phyloP scores from a whole-genome alignment of 2,888 invertebrate species.

The Microdon myrmicae region DNA sequence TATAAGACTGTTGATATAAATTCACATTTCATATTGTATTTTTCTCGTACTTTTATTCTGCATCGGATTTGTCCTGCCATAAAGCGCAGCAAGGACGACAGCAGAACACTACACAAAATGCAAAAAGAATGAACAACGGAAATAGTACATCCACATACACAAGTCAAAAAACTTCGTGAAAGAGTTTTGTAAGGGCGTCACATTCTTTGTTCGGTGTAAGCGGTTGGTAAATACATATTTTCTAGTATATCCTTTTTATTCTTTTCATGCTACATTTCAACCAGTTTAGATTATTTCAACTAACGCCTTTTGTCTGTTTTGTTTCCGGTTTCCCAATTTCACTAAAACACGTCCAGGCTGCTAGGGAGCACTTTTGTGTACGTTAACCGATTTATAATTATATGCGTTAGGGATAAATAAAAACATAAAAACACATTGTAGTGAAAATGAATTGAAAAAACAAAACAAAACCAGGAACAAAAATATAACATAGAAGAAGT shows the following conservation, averaged over 20 bases:
- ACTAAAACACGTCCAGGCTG: too few species aligned
- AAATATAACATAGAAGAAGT: too few species aligned
- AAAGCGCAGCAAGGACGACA: slow-evolving; percentile 30
- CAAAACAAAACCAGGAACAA: too few species aligned
- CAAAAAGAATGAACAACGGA: slow-evolving; percentile 19
- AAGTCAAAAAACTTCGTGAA: slow-evolving; percentile 22
- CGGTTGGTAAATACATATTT: slow-evolving; percentile 50
- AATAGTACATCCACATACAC: slow-evolving; percentile 30
- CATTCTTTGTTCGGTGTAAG: slow-evolving; percentile 30
- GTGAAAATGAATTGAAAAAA: too few species aligned
- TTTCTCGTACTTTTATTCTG: slow-evolving; percentile 16
- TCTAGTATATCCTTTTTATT: slow-evolving; percentile 36
- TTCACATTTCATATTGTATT: slow-evolving; percentile 22
- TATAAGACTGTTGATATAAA: slow-evolving; percentile 12
- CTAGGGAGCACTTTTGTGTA: too few species aligned
- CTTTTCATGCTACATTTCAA: not conserved
- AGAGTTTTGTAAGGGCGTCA: slow-evolving; percentile 45
- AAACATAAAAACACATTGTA: too few species aligned
- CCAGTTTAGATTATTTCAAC: too few species aligned
- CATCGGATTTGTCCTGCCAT: slow-evolving; percentile 37
- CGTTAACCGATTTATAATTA: too few species aligned
- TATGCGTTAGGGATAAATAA: too few species aligned
- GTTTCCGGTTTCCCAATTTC: too few species aligned
- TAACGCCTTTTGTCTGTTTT: too few species aligned
- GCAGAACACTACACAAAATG: slow-evolving; percentile 15